Conservation (phyloP, 2,888 invertebrate genomes). For the Athripsodes cinereus region DNA sequence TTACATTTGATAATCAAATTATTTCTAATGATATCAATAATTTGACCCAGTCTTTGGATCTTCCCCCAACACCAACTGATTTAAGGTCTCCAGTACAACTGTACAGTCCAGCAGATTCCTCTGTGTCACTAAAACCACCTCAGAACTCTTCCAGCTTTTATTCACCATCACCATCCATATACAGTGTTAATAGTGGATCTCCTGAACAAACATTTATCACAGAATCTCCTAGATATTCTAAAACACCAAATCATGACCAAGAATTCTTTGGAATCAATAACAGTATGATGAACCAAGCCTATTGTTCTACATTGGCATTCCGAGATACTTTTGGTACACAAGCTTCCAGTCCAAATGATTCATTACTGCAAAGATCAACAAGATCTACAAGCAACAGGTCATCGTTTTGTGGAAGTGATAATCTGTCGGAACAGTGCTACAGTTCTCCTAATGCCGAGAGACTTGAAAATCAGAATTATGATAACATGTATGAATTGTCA, state of each 20-base stretch:
- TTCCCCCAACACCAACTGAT: neutral
- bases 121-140: neutral
- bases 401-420: neutral
- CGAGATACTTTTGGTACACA: neutral
- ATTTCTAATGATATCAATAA: neutral
- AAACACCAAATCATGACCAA: neutral
- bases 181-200: neutral
- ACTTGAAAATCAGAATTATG: constrained; percentile 2
- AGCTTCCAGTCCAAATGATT: neutral
- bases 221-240: neutral
- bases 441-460: constrained; percentile 7
- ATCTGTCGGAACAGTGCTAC: constrained; percentile 8
- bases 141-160: neutral
- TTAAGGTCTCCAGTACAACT: neutral
- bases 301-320: neutral
- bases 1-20: neutral
- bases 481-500: constrained; percentile 12
- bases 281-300: neutral
- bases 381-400: neutral
- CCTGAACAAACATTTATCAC: neutral
- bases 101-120: constrained; percentile 3
- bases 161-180: constrained; percentile 1
- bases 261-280: neutral
- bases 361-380: neutral
- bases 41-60: neutral